These are phyloP conservation scores for Athripsodes cinereus DNA, from an alignment of 2,888 invertebrate species.

Conservation along the genomic window DNA sequence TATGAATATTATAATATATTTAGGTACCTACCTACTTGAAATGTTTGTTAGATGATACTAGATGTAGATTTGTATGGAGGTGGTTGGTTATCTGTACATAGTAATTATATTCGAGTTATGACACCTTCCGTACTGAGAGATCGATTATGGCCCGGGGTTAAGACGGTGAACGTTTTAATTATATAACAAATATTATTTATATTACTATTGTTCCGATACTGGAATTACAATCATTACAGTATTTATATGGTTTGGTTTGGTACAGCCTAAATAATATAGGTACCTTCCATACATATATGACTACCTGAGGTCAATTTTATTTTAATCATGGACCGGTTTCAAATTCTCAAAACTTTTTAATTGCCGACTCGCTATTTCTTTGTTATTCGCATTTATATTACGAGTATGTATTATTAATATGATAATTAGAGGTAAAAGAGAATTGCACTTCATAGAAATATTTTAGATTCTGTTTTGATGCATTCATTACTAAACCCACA, in stretches of 20 bases:
- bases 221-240: neutral
- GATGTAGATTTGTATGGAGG: neutral
- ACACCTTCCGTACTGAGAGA: conserved; percentile 13
- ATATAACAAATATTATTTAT: conserved; percentile 19
- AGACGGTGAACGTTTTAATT: conserved; percentile 16
- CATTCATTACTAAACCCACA: too few species aligned
- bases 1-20: too few species aligned
- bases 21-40: too few species aligned
- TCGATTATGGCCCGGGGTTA: conserved; percentile 12
- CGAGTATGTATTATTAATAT: neutral
- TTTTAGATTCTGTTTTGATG: too few species aligned
- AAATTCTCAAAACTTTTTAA: neutral
- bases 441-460: too few species aligned
- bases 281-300: too few species aligned
- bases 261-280: neutral
- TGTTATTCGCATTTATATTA: neutral
- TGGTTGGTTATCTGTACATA: neutral
- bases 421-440: neutral
- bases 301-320: neutral
- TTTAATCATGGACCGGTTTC: neutral
- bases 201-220: conserved; percentile 12
- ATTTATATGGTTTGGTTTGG: neutral
- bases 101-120: conserved; percentile 5
- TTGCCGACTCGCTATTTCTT: neutral
- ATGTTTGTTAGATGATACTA: too few species aligned